Conservation (phyloP, 2,888 invertebrate species). For the Tenthredo distinguenda region DNA sequence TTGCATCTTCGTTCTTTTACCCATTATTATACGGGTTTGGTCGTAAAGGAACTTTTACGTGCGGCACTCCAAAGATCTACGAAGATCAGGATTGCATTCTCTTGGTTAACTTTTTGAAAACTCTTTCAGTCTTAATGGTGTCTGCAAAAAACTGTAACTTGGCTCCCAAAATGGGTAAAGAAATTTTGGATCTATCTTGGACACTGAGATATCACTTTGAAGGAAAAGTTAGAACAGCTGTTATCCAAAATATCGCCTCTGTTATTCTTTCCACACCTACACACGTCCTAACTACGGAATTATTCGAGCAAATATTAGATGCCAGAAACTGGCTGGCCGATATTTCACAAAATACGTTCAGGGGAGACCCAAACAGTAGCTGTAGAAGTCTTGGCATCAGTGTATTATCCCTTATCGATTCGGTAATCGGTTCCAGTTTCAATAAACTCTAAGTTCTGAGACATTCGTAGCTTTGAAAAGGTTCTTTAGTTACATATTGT, state of each 20-base stretch:
- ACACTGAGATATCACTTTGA: conserved; percentile 85
- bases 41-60: conserved; percentile 80
- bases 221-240: conserved; percentile 83
- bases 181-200: conserved; percentile 85
- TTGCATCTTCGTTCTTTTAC: conserved; percentile 91
- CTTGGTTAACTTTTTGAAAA: conserved; percentile 85
- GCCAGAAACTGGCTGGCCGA: conserved; percentile 85
- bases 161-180: conserved; percentile 84
- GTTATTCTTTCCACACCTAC: conserved; percentile 83
- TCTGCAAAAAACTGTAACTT: conserved; percentile 85
- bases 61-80: conserved; percentile 79
- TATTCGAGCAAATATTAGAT: conserved; percentile 83
- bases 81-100: conserved; percentile 84
- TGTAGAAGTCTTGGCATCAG: conserved; percentile 83
- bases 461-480: not conserved
- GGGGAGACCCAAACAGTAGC: conserved; percentile 84
- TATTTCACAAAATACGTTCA: conserved; percentile 80
- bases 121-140: conserved; percentile 84
- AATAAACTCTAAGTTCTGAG: conserved; percentile 67
- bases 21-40: conserved; percentile 87
- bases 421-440: conserved; percentile 56
- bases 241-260: conserved; percentile 85
- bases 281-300: conserved; percentile 81
- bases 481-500: not conserved
- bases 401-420: conserved; percentile 81